A percentile compares a stretch with the other conserved stretches of the same genome.
phyloP scores from a whole-genome alignment of 2,888 invertebrate genomes.

The Andrena minutula region DNA sequence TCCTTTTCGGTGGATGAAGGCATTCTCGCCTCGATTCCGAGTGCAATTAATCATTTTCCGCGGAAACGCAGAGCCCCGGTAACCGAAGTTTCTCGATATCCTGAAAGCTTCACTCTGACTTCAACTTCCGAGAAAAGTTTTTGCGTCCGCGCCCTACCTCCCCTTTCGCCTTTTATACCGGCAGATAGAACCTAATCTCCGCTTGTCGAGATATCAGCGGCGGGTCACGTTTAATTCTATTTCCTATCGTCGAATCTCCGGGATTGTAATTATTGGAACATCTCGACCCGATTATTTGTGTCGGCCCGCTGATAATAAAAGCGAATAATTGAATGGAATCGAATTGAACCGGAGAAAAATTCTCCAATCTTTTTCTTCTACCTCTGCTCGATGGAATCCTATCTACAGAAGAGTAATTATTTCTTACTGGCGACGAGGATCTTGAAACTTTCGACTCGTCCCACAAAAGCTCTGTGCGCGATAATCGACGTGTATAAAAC shows the following conservation, averaged over 20 bases:
- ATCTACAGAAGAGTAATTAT: conserved; percentile 11
- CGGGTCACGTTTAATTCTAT: conserved; percentile 64
- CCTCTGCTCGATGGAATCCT: conserved; percentile 14
- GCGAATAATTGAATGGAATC: conserved; percentile 51
- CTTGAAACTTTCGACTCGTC: conserved; percentile 12
- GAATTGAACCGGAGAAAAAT: conserved; percentile 36
- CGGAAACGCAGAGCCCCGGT: conserved; percentile 68
- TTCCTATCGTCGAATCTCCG: conserved; percentile 46
- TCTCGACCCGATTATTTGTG: conserved; percentile 56
- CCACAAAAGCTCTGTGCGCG: not conserved
- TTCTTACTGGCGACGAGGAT: conserved; percentile 10
- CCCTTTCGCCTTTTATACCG: conserved; percentile 44
- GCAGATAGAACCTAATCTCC: conserved; percentile 61
- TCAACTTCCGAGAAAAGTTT: conserved; percentile 67
- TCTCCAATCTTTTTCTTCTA: conserved; percentile 33
- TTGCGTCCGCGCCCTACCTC: conserved; percentile 41
- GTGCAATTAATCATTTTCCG: conserved; percentile 75
- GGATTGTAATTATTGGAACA: conserved; percentile 63
- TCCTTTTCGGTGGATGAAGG: conserved; percentile 61
- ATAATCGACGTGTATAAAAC: not conserved
- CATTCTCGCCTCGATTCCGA: conserved; percentile 71
- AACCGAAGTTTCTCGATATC: conserved; percentile 78
- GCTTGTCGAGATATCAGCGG: conserved; percentile 59
- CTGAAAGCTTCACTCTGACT: conserved; percentile 75
- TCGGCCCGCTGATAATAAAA: conserved; percentile 38